Evolutionary conservation across 2,113 vertebrate genomes (phyloP), one percentile per base, ranked within the genome.

Genomic region (Chamaetylas fuelleborni): DNA sequence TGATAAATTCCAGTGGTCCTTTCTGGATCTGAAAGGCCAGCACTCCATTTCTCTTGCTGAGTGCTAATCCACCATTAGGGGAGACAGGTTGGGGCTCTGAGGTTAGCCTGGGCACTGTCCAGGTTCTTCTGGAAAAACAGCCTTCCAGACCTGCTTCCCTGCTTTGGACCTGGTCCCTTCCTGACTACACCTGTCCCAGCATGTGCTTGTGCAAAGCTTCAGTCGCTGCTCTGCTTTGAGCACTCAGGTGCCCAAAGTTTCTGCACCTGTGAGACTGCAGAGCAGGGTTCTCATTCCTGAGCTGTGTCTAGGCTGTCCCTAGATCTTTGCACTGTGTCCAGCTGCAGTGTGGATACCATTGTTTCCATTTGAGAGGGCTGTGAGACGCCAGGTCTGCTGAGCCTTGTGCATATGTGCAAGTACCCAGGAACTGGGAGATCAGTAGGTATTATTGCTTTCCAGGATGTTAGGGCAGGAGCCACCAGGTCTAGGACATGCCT

Each of bases 341-440:
- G 16, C 56, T 73, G 51, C 18, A 23, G n/a, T 0, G 2, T 45
- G 40, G 45, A 15, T 33, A 12, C 38, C 2, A 1, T 8, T 47
- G n/a, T 4, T 54, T 23, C 34, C 36, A 12, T 40, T 18, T 9
- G 18, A 67, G 56, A 23, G n/a, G 40, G 15, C 45, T 86, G 43
- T 29, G 54, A 57, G 50, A 50, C 11, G 22, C 5, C 31, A 61
- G 26, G 16, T 33, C 40, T 40, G 26, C 74, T 24, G 47, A 74
- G 23, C 17, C 60, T 58, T 62, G 33, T 73, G 40, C 26, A 14
- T 28, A 14, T 18, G 9, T 48, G 33, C 23, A 8, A 12, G 3
- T n/a, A 14, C 11, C 20, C n/a, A 66, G 38, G 24, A 71, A 12
- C 43, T 74, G 28, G 38, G 26, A 47, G 19, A 19, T 13, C 13